Percentiles rank a stretch among this genome's conserved stretches.
These are phyloP conservation scores for Leucophenga maculata DNA, from an alignment of 2,888 invertebrate genomes.

Conservation along the genomic window DNA sequence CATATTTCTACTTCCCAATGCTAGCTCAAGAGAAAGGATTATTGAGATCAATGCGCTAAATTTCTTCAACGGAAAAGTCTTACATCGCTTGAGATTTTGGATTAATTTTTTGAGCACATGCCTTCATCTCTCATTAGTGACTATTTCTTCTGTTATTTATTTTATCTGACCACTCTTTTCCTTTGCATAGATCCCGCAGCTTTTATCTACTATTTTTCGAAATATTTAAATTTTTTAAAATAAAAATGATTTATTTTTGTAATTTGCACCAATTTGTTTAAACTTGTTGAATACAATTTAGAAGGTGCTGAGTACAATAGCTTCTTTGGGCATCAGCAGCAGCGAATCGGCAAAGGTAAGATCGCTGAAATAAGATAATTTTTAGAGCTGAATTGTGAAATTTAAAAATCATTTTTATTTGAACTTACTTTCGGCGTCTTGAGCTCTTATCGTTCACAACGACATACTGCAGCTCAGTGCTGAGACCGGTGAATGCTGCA, in stretches of 20 bases:
- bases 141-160: too few species aligned
- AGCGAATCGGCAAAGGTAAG: constrained; percentile 53
- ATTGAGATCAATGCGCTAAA: too few species aligned
- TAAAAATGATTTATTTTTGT: not conserved
- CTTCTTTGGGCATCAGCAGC: constrained; percentile 66
- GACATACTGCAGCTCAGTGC: constrained; percentile 54
- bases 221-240: not conserved
- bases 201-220: too few species aligned
- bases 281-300: constrained; percentile 32
- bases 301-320: constrained; percentile 58
- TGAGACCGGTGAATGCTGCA: constrained; percentile 50
- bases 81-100: too few species aligned
- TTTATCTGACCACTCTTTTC: too few species aligned
- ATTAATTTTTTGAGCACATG: too few species aligned
- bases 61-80: too few species aligned
- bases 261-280: not conserved
- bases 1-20: too few species aligned
- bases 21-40: too few species aligned
- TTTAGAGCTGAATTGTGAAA: not conserved
- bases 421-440: constrained; percentile 59
- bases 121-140: too few species aligned
- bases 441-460: constrained; percentile 62
- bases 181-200: too few species aligned
- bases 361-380: constrained; percentile 52
- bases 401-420: too few species aligned